These are phyloP conservation scores for Cydia fagiglandana DNA, from an alignment of 1,140 invertebrate genomes.

Conservation along the genomic window DNA sequence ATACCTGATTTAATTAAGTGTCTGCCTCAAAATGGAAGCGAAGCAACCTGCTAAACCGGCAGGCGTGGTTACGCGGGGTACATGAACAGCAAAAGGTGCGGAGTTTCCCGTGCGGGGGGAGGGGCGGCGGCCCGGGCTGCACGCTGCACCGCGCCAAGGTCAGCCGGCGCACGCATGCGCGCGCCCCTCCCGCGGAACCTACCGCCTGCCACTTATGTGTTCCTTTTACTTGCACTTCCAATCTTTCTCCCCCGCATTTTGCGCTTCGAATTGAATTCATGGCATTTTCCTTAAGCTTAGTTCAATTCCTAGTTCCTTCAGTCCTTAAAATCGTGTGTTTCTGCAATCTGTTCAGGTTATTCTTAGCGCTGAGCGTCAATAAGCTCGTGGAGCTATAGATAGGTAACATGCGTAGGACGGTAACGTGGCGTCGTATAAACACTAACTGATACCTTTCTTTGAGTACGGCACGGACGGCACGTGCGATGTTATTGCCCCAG, in stretches of 20 bases:
- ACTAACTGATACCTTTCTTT: constrained; percentile 28
- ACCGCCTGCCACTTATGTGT: constrained; percentile 57
- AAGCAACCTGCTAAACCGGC: constrained; percentile 67
- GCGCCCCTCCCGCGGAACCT: constrained; percentile 40
- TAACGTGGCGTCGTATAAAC: constrained; percentile 21
- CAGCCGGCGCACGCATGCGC: constrained; percentile 70
- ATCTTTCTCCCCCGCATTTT: constrained; percentile 43
- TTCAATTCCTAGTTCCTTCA: constrained; percentile 33
- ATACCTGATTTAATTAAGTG: constrained; percentile 25
- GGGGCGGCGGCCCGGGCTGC: constrained; percentile 51
- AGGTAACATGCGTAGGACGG: constrained; percentile 24
- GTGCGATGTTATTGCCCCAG: constrained; percentile 17
- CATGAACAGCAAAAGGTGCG: constrained; percentile 52
- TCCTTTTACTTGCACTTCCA: constrained; percentile 57
- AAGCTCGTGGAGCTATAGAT: constrained; percentile 33
- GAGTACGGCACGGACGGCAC: constrained; percentile 17
- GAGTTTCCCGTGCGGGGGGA: constrained; percentile 39
- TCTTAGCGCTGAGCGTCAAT: constrained; percentile 33
- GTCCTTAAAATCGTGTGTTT: constrained; percentile 34
- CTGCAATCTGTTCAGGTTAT: constrained; percentile 30
- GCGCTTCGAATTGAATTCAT: background rate
- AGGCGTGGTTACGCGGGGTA: constrained; percentile 64
- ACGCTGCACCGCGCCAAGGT: constrained; percentile 72
- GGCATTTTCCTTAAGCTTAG: background rate
- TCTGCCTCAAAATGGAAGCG: constrained; percentile 54